These are phyloP conservation scores for Bibio marci DNA, from an alignment of 2,888 invertebrate species.

Conservation along the genomic window DNA sequence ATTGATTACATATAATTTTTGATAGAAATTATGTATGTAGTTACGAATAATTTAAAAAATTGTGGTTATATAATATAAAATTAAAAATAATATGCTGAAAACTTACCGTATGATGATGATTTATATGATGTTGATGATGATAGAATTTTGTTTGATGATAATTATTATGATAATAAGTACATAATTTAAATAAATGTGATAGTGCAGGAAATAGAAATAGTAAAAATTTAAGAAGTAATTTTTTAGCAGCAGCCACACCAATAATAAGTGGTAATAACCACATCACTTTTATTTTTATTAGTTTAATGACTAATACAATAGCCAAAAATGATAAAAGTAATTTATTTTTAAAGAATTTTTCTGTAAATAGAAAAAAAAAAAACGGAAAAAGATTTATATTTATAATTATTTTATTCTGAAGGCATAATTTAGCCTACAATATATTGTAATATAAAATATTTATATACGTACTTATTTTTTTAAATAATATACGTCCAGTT, in stretches of 20 bases:
- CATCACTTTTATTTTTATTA: slow-evolving; percentile 62
- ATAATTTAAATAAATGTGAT: slow-evolving; percentile 68
- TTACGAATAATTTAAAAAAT: no score
- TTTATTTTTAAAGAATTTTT: slow-evolving; percentile 59
- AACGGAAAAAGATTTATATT: slow-evolving; percentile 10
- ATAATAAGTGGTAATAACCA: slow-evolving; percentile 63
- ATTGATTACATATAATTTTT: no score
- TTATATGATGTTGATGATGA: slow-evolving; percentile 65
- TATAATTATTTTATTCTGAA: slow-evolving; percentile 57
- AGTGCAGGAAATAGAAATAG: slow-evolving; percentile 69
- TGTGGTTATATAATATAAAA: no score
- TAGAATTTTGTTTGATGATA: slow-evolving; percentile 59
- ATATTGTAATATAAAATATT: no score
- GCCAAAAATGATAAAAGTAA: slow-evolving; percentile 57
- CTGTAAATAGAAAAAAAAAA: slow-evolving; percentile 33
- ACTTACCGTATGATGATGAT: slow-evolving; percentile 50
- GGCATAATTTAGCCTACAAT: no score
- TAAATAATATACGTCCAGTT: slow-evolving; percentile 45
- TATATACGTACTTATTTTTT: slow-evolving; percentile 46
- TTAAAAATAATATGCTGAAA: no score
- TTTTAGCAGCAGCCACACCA: slow-evolving; percentile 69
- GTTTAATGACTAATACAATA: slow-evolving; percentile 56
- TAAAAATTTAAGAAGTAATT: slow-evolving; percentile 60
- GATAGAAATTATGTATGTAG: no score
- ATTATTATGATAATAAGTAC: slow-evolving; percentile 62